phyloP scores from a whole-genome alignment of 2,797 vertebrate genomes.

The Delichon dasypus region DNA sequence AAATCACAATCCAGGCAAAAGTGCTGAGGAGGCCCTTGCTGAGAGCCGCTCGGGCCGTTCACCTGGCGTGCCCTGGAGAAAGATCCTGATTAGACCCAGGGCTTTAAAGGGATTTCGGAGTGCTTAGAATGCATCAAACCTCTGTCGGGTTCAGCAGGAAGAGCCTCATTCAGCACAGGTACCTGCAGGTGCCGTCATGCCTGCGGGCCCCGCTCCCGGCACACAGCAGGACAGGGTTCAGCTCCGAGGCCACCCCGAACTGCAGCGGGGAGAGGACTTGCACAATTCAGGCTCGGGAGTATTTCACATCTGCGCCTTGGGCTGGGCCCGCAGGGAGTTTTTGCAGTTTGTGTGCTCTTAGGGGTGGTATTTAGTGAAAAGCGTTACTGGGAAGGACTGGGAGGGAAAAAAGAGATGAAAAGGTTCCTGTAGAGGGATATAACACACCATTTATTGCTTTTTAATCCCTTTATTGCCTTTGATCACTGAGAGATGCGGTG shows the following conservation, averaged over 20 bases:
- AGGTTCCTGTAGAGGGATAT: background rate
- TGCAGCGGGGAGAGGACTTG: rapidly evolving
- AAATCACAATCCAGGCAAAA: background rate
- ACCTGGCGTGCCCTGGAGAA: background rate
- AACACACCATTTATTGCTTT: background rate
- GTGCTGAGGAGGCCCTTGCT: background rate
- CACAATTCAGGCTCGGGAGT: background rate
- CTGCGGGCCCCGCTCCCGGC: background rate
- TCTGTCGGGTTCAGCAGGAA: background rate
- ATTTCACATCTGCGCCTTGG: background rate
- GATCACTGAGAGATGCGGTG: background rate
- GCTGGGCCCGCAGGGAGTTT: background rate
- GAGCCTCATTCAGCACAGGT: background rate
- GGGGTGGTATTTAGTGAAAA: background rate
- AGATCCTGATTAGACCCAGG: background rate
- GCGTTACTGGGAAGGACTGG: background rate
- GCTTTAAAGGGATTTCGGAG: background rate
- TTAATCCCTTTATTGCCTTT: background rate
- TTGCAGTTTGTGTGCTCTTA: background rate
- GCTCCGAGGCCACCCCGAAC: background rate
- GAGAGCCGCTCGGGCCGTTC: background rate
- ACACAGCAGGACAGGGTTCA: rapidly evolving
- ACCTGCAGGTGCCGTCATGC: rapidly evolving
- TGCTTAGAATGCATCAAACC: background rate
- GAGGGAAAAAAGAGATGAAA: too few relatives aligned